Percentiles rank a stretch among this genome's conserved stretches.
Conservation (phyloP, 2,888 invertebrate species). For the Eutolmus rufibarbis region DNA sequence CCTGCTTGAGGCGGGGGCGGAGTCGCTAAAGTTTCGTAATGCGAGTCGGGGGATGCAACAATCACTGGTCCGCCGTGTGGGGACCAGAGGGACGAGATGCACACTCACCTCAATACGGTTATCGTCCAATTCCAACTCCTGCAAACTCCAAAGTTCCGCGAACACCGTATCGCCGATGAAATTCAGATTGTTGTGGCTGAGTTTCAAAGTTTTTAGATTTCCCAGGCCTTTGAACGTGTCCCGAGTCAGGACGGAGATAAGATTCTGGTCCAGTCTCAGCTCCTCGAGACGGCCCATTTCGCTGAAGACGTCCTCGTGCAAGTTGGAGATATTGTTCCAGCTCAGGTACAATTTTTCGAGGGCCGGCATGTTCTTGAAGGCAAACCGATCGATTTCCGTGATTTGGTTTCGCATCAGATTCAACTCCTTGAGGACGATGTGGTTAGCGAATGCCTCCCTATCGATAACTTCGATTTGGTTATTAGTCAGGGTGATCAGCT, state of each 20-base stretch:
- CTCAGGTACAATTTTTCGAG: conserved; percentile 80
- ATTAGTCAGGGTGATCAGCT: conserved; percentile 72
- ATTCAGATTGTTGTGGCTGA: conserved; percentile 77
- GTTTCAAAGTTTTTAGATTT: conserved; percentile 75
- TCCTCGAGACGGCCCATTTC: conserved; percentile 77
- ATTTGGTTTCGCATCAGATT: conserved; percentile 80
- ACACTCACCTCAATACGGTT: conserved; percentile 69
- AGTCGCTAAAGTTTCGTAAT: neutral
- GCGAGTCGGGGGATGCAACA: neutral
- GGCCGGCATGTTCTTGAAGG: conserved; percentile 76
- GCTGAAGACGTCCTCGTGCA: conserved; percentile 85
- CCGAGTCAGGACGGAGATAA: conserved; percentile 76
- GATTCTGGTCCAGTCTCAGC: conserved; percentile 81
- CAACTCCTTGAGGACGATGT: conserved; percentile 73
- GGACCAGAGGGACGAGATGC: neutral
- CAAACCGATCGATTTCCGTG: conserved; percentile 74
- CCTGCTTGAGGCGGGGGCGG: neutral
- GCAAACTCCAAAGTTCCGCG: conserved; percentile 77
- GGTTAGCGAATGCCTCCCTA: conserved; percentile 75
- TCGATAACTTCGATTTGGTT: conserved; percentile 75
- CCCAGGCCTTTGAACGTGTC: conserved; percentile 81
- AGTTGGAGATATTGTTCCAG: conserved; percentile 82
- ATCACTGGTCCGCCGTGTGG: neutral
- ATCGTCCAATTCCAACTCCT: conserved; percentile 74
- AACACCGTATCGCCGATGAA: conserved; percentile 82